Evolutionary conservation across 2,113 vertebrate species (phyloP).

Genomic region (Oncorhynchus nerka): DNA sequence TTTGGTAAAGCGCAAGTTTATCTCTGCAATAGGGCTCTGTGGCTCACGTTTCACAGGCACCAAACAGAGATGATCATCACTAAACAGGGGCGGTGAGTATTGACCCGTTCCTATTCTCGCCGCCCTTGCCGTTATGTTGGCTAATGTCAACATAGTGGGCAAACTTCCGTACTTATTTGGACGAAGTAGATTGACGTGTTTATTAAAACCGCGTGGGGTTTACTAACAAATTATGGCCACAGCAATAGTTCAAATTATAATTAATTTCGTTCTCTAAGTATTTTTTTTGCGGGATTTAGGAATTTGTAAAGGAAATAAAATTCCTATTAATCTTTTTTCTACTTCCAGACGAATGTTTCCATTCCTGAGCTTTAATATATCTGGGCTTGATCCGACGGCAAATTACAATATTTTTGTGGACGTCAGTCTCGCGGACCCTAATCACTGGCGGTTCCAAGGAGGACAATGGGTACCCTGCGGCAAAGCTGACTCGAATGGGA

Average conservation of each 20-base stretch:
- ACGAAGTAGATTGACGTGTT: no score
- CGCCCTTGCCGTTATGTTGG: no score
- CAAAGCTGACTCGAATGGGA: constrained; percentile 88
- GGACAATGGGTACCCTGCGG: constrained; percentile 89
- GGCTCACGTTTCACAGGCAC: constrained; percentile 86
- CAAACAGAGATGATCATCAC: constrained; percentile 90
- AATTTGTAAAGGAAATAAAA: not conserved
- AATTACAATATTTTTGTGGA: constrained; percentile 90
- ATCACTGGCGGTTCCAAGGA: constrained; percentile 89
- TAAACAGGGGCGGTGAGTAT: constrained; percentile 82
- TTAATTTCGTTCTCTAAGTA: not conserved
- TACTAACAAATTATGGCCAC: no score
- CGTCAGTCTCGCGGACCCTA: constrained; percentile 86
- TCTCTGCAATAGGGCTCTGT: constrained; percentile 84
- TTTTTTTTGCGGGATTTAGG: not conserved
- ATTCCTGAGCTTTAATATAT: constrained; percentile 87
- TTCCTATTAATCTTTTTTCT: constrained; percentile 3
- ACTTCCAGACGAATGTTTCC: constrained; percentile 84
- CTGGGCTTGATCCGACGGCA: constrained; percentile 83
- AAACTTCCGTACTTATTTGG: no score
- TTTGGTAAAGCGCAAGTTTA: constrained; percentile 86
- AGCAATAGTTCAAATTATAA: not conserved
- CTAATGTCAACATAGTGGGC: no score
- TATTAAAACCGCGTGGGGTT: no score
- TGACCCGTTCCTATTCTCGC: no score